Base-by-base conservation (phyloP, 2,888 invertebrate genomes). In the Rhogogaster chlorosoma region DNA sequence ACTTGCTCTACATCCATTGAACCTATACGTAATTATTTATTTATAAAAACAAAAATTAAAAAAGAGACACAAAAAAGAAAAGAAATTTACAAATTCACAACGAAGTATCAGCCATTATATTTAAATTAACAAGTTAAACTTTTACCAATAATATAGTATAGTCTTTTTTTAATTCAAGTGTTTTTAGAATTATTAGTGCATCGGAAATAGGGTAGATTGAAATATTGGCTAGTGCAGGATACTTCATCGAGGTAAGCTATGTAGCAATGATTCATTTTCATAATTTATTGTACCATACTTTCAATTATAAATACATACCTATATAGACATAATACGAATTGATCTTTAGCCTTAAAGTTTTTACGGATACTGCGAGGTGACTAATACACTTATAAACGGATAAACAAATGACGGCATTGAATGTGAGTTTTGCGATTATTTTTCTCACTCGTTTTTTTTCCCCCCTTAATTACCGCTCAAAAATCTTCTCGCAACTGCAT, bases 21-120 rank as follows among this genome's bases (percentile, higher is more conserved):
- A 71, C 32, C n/a, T 26, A n/a, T n/a, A 73, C 42, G 10, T 42
- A 73, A 42, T 73, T 73, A 73, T 73, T 53, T 77, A 77, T 77
- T 32, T 12, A 6, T 29, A 26, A 18, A 29, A 9, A 77, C n/a
- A n/a, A n/a, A n/a, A n/a, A n/a, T n/a, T n/a, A n/a, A n/a, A n/a
- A n/a, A n/a, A n/a, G n/a, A n/a, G n/a, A n/a, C n/a, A n/a, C n/a
- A n/a, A n/a, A n/a, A n/a, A n/a, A n/a, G n/a, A n/a, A n/a, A n/a
- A n/a, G n/a, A 75, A 38, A 45, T 75, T 6, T 7, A 42, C 45
- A 75, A 75, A 75, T 75, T 45, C 0, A 75, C 75, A 75, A 75
- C 75, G 75, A 75, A 75, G 45, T 75, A 75, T 45, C 75, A 29
- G 45, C 75, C 26, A 45, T 26, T 45, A 75, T 75, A 26, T 42